phyloP scores from a whole-genome alignment of 1,140 invertebrate species.

The Pentalonia nigronervosa region DNA sequence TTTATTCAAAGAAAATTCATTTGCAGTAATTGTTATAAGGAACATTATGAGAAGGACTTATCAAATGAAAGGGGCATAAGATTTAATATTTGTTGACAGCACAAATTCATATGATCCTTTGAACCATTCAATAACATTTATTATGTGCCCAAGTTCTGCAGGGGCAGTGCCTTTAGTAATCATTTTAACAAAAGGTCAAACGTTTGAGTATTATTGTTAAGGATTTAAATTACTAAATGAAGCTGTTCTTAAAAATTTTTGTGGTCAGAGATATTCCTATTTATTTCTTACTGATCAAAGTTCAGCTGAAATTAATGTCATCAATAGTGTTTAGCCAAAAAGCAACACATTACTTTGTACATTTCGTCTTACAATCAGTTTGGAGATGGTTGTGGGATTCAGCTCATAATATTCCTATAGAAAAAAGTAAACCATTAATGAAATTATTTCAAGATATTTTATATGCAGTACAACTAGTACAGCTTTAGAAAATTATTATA shows the following conservation, averaged over 20 bases:
- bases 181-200: constrained; percentile 24
- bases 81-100: constrained; percentile 16
- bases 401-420: no score
- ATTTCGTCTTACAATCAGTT: no score
- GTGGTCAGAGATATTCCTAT: no score
- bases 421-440: no score
- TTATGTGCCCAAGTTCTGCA: not conserved
- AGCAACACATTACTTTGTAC: no score
- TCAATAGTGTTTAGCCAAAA: no score
- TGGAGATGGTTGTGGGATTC: no score
- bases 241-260: no score
- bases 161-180: constrained; percentile 16
- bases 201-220: not conserved
- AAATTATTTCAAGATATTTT: no score
- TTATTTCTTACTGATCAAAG: no score
- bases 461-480: not conserved
- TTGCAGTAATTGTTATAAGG: not conserved
- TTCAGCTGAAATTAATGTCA: no score
- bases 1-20: constrained; percentile 8
- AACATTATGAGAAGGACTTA: constrained; percentile 18
- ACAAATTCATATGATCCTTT: not conserved
- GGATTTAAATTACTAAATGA: constrained; percentile 12
- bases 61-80: not conserved
- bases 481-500: constrained; percentile 30
- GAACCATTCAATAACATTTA: constrained; percentile 33